Conservation (phyloP, 2,888 invertebrate species). For the Cheilosia variabilis region DNA sequence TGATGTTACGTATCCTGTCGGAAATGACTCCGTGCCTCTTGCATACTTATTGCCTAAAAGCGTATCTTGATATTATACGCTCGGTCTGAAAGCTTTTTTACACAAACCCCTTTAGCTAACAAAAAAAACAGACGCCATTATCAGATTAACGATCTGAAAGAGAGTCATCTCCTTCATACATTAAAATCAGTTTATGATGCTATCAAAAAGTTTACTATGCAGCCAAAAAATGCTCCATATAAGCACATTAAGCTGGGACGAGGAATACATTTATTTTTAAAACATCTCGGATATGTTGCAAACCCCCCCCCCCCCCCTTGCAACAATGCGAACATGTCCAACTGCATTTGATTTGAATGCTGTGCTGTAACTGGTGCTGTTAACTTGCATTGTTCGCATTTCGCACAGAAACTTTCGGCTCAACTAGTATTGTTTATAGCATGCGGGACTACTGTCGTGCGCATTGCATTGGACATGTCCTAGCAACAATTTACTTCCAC, state of each 20-base stretch:
- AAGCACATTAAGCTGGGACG: too few relatives aligned
- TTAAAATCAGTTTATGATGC: too few relatives aligned
- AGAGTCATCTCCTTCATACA: too few relatives aligned
- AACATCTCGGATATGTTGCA: not conserved
- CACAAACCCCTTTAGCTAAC: not conserved
- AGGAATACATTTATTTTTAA: too few relatives aligned
- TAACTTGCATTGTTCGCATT: conserved; percentile 7
- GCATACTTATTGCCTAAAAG: too few relatives aligned
- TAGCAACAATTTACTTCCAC: not conserved
- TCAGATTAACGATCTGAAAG: too few relatives aligned
- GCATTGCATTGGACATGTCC: not conserved
- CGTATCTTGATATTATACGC: too few relatives aligned
- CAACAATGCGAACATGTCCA: not conserved
- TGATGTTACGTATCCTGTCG: too few relatives aligned
- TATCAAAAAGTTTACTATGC: too few relatives aligned
- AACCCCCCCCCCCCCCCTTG: not conserved
- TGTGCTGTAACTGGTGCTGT: not conserved
- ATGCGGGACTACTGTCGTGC: not conserved
- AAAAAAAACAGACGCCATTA: not conserved
- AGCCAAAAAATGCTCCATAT: too few relatives aligned
- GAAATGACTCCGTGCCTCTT: too few relatives aligned
- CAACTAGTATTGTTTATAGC: conserved; percentile 4
- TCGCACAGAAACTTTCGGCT: not conserved
- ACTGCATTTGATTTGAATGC: conserved; percentile 5
- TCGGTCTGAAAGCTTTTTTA: not conserved